A percentile compares a stretch with the other conserved stretches of the same genome.
phyloP scores from a whole-genome alignment of 2,113 vertebrate genomes.

The Rhodinocichla rosea region DNA sequence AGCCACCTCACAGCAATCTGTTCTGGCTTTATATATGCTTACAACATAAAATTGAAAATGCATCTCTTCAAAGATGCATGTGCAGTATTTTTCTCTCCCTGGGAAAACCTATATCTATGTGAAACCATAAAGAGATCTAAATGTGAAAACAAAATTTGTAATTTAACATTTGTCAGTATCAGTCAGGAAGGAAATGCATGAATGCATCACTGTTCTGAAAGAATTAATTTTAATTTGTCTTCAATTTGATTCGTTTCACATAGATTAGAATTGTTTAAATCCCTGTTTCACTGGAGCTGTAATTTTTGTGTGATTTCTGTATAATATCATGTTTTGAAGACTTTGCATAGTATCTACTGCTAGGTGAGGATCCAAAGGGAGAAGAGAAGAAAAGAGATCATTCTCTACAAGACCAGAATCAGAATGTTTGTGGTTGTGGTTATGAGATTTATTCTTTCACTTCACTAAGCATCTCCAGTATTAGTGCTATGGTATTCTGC shows the following conservation, averaged over 20 bases:
- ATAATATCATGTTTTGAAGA: not conserved
- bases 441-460: not conserved
- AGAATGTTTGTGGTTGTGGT: not conserved
- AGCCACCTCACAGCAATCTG: not conserved
- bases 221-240: not conserved
- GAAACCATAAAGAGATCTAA: not conserved
- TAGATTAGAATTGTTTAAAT: not conserved
- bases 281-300: not conserved
- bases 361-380: not conserved
- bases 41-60: not conserved
- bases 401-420: not conserved
- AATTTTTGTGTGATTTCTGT: not conserved
- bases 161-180: not conserved
- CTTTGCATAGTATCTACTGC: not conserved
- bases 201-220: not conserved
- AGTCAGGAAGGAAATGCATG: not conserved
- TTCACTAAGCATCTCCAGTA: not conserved
- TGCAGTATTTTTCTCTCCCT: not conserved
- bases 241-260: not conserved
- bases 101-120: not conserved
- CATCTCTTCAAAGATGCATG: not conserved
- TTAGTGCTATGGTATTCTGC: not conserved
- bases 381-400: not conserved
- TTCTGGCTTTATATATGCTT: not conserved
- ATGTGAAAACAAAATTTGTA: not conserved